Percentiles rank a stretch among this genome's conserved stretches.
Evolutionary conservation across 2,113 vertebrate genomes (phyloP).

Genomic region (Sander vitreus): DNA sequence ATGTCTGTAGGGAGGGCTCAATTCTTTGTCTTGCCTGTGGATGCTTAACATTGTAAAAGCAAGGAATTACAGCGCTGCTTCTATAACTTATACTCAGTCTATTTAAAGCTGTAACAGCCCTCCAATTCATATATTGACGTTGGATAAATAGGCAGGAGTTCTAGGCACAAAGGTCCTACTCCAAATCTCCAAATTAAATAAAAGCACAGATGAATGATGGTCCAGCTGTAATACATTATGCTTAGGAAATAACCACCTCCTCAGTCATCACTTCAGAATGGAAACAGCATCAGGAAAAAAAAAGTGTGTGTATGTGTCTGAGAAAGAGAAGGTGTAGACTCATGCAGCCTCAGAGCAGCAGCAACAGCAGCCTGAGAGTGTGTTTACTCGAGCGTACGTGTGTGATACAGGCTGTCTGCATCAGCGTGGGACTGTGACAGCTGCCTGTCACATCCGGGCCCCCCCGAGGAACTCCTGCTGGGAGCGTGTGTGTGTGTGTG

Average conservation of each 20-base stretch:
- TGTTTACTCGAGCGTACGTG: constrained; percentile 44
- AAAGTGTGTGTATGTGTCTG: neutral
- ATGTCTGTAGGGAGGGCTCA: neutral
- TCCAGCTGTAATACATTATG: constrained; percentile 33
- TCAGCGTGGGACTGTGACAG: constrained; percentile 77
- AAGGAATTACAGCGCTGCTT: neutral
- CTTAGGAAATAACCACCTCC: constrained; percentile 44
- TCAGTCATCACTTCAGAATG: constrained; percentile 39
- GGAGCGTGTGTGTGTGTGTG: constrained; percentile 28
- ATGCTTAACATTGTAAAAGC: neutral
- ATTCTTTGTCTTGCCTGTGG: neutral
- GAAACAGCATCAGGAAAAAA: constrained; percentile 8
- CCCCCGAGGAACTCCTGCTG: constrained; percentile 66
- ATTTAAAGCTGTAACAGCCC: constrained; percentile 22
- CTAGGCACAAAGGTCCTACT: constrained; percentile 20
- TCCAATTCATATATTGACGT: constrained; percentile 34
- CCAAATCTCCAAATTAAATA: constrained; percentile 47
- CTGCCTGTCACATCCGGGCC: constrained; percentile 76
- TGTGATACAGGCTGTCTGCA: constrained; percentile 64
- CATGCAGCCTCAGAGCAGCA: constrained; percentile 22
- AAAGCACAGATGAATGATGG: constrained; percentile 46
- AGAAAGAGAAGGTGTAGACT: neutral
- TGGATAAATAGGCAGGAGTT: constrained; percentile 15
- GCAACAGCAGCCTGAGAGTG: constrained; percentile 48
- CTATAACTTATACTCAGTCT: constrained; percentile 2